Base-by-base conservation (phyloP, 1,140 invertebrate species). In the Lysiphlebus fabarum region DNA sequence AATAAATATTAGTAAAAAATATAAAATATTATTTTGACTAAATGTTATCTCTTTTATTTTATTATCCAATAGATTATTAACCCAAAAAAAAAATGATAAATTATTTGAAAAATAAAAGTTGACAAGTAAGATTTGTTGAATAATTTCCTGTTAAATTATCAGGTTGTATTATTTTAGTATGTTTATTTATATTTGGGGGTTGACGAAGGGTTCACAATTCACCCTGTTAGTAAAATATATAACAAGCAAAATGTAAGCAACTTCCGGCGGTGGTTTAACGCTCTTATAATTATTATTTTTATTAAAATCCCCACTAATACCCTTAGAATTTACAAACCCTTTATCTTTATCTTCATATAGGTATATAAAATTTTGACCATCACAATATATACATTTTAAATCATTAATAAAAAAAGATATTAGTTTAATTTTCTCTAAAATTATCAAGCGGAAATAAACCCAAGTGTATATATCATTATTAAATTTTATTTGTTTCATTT, bases 391-490 rank as follows among this genome's bases (percentile, higher is more conserved):
- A 26, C 17, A 26, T 26, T 4, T 2, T 26, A 26, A 26, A 26
- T 26, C 17, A 26, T 26, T 26, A 26, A 26, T 4, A 26, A 26
- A 26, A n/a, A 26, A 26, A 2, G 17, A 1, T 6, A n/a, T 17
- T 36, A 8, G 36, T 40, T n/a, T 6, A n/a, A 43, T 14, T 14
- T 17, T 10, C 41, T 5, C 7, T 11, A 33, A 40, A 12, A 33
- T 53, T 45, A 70, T 75, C 75, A 26, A 26, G 17, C 17, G 76
- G 74, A 77, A 79, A 79, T 78, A 77, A 79, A 78, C 76, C 70
- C 78, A 76, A 79, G 74, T 78, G 72, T 76, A 75, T 77, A 76
- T 26, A 26, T 26, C 17, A 78, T 79, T 77, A 79, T 76, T 79
- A 77, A 26, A 26, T 26, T 26, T 26, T 26, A 26, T 26, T 26